These are phyloP conservation scores for Bathynomus jamesi DNA, from an alignment of 1,140 invertebrate genomes.

Conservation along the genomic window DNA sequence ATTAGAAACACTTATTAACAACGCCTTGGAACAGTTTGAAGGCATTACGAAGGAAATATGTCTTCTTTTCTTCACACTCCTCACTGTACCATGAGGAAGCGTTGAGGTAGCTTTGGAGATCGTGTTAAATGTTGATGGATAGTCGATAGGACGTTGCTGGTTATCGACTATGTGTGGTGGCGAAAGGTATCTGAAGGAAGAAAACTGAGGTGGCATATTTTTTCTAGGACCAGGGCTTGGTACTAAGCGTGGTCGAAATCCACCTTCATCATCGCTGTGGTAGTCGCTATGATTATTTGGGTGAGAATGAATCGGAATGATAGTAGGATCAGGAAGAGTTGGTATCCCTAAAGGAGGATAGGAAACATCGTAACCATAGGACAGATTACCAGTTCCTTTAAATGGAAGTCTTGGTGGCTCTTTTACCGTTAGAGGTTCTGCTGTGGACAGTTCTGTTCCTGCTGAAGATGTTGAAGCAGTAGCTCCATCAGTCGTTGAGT, in stretches of 20 bases:
- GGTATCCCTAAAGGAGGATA: neutral
- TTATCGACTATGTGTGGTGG: slow-evolving; percentile 6
- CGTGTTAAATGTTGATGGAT: slow-evolving; percentile 17
- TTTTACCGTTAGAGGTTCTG: neutral
- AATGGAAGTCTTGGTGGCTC: neutral
- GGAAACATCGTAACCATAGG: slow-evolving; percentile 1
- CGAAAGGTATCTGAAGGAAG: slow-evolving; percentile 30
- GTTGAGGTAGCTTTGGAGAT: slow-evolving; percentile 23
- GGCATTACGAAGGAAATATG: slow-evolving; percentile 36
- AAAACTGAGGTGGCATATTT: slow-evolving; percentile 18
- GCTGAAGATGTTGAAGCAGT: slow-evolving; percentile 28
- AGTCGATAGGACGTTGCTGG: slow-evolving; percentile 12
- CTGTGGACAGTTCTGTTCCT: slow-evolving; percentile 17
- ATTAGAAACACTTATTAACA: too few relatives aligned
- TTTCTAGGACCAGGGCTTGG: slow-evolving; percentile 9
- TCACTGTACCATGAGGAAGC: slow-evolving; percentile 32
- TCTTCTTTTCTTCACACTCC: slow-evolving; percentile 33
- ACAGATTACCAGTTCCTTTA: neutral
- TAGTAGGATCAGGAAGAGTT: slow-evolving; percentile 11
- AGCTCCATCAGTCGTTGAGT: slow-evolving; percentile 33
- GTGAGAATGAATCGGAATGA: slow-evolving; percentile 18
- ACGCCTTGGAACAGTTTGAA: too few relatives aligned
- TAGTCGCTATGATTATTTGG: slow-evolving; percentile 20
- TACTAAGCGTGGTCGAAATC: slow-evolving; percentile 31
- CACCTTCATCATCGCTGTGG: slow-evolving; percentile 34